phyloP scores from a whole-genome alignment of 2,888 invertebrate genomes.

The Machimus atricapillus region DNA sequence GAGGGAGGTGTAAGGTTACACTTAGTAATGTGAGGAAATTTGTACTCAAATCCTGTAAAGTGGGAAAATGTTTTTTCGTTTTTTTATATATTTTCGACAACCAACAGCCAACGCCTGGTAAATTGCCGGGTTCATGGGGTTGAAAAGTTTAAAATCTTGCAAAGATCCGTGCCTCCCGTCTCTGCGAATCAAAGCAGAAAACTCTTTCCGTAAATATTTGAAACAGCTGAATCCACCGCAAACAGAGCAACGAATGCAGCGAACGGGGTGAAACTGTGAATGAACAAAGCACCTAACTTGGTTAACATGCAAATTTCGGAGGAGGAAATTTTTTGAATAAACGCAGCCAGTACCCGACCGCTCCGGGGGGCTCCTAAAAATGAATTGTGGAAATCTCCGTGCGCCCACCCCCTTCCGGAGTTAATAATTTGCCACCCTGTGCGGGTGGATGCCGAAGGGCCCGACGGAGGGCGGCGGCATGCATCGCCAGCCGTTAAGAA shows the following conservation, averaged over 20 bases:
- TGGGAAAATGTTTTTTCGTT: too few species aligned
- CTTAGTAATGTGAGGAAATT: not conserved
- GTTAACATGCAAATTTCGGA: slow-evolving; percentile 31
- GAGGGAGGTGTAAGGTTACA: not conserved
- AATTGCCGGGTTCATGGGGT: not conserved
- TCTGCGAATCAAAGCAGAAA: not conserved
- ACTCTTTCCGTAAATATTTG: slow-evolving; percentile 32
- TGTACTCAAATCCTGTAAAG: too few species aligned
- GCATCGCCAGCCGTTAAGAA: slow-evolving; percentile 21
- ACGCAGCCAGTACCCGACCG: not conserved
- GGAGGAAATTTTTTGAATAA: slow-evolving; percentile 31
- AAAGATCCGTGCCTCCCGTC: not conserved
- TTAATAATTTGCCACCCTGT: slow-evolving; percentile 7
- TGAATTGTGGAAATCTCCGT: slow-evolving; percentile 1
- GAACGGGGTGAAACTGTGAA: slow-evolving; percentile 25
- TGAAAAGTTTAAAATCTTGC: not conserved
- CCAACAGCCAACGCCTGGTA: not conserved
- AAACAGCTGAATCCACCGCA: slow-evolving; percentile 20
- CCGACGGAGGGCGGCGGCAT: not conserved
- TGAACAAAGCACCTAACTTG: slow-evolving; percentile 29
- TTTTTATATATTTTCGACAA: not conserved
- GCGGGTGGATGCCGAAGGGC: not conserved
- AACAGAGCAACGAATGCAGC: slow-evolving; percentile 24
- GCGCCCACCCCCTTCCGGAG: not conserved
- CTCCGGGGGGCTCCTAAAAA: not conserved